These are phyloP conservation scores for Cryptoprocta ferox DNA, from an alignment of 2,797 vertebrate species.

Conservation along the genomic window DNA sequence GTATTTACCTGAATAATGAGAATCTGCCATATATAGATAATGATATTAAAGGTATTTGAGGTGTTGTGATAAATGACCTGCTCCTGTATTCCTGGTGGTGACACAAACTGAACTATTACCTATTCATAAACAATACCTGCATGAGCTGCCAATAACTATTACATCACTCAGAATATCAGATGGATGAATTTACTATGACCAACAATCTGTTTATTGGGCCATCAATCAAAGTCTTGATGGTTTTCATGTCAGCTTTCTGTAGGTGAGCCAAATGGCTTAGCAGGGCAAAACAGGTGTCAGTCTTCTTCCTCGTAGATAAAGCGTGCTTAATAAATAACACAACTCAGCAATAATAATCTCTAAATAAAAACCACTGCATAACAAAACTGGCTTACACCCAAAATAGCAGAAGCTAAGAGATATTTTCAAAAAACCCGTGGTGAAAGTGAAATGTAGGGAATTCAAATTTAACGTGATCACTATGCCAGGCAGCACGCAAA, in stretches of 20 bases:
- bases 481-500: not conserved
- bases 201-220: conserved; percentile 77
- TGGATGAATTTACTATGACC: conserved; percentile 78
- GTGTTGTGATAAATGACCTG: not conserved
- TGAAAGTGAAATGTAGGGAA: not conserved
- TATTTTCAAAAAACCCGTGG: not conserved
- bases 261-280: conserved; percentile 63
- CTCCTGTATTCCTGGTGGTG: not conserved
- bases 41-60: not conserved
- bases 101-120: not conserved
- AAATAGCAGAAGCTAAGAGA: not conserved
- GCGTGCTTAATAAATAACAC: not conserved
- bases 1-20: not conserved
- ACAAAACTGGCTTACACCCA: not conserved
- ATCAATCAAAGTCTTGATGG: conserved; percentile 75
- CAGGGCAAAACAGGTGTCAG: conserved; percentile 76
- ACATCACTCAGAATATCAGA: conserved; percentile 77
- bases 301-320: conserved; percentile 38
- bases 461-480: not conserved
- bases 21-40: not conserved
- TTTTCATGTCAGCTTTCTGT: conserved; percentile 74
- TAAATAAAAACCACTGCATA: not conserved
- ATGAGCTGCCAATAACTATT: not conserved
- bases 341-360: not conserved
- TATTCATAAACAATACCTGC: not conserved